These are phyloP conservation scores for Sarcophaga caerulescens DNA, from an alignment of 2,888 invertebrate genomes.

Conservation along the genomic window DNA sequence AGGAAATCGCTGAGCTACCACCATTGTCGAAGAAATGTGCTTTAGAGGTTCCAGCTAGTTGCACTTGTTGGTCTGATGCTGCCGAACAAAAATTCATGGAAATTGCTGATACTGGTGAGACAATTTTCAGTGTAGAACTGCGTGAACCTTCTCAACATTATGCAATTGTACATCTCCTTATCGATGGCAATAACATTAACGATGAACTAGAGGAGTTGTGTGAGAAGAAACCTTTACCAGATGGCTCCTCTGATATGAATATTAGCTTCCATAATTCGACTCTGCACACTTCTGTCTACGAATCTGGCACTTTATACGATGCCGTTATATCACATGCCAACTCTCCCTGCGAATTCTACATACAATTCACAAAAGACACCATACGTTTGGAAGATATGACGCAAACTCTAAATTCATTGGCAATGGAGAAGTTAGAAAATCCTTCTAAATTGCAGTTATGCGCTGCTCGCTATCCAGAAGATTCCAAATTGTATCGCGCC, in stretches of 20 bases:
- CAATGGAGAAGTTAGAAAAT: constrained; percentile 66
- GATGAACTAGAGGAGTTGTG: constrained; percentile 84
- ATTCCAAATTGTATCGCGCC: constrained; percentile 94
- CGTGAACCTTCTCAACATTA: constrained; percentile 86
- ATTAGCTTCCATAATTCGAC: constrained; percentile 70
- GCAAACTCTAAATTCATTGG: constrained; percentile 66
- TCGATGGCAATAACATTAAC: constrained; percentile 84
- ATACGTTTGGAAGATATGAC: constrained; percentile 83
- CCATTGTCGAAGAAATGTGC: constrained; percentile 85
- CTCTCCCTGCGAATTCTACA: constrained; percentile 89
- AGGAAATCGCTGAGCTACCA: constrained; percentile 84
- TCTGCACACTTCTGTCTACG: constrained; percentile 69
- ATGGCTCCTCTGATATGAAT: constrained; percentile 57
- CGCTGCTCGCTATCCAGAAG: constrained; percentile 89
- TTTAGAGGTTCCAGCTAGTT: constrained; percentile 83
- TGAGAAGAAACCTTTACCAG: constrained; percentile 76
- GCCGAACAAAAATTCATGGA: constrained; percentile 86
- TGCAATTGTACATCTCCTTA: constrained; percentile 84
- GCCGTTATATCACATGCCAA: constrained; percentile 88
- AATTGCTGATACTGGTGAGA: constrained; percentile 86
- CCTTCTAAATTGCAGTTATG: constrained; percentile 82
- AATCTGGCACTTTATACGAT: constrained; percentile 71
- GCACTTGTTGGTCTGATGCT: constrained; percentile 85
- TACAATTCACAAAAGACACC: constrained; percentile 86
- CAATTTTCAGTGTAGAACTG: constrained; percentile 86